Evolutionary conservation across 2,888 invertebrate species (phyloP).

Genomic region (Lochmaea capreae): DNA sequence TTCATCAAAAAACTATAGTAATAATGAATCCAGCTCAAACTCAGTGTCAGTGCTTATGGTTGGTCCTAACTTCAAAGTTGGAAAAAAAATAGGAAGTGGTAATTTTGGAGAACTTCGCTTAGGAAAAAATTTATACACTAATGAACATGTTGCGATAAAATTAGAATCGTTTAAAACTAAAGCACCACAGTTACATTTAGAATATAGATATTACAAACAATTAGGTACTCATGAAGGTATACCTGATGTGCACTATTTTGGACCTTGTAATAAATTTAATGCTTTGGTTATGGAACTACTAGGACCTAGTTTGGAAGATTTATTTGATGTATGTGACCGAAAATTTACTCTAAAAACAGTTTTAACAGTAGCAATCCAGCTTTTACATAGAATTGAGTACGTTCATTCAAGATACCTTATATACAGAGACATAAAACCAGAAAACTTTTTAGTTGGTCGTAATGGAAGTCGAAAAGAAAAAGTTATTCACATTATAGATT

Average conservation of each 20-base stretch:
- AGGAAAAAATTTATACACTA: constrained; percentile 99
- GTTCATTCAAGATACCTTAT: constrained; percentile 99
- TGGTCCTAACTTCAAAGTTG: constrained; percentile 98
- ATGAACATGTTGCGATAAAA: constrained; percentile 99
- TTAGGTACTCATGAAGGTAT: constrained; percentile 90
- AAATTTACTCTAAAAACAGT: constrained; percentile 68
- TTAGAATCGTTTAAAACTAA: constrained; percentile 99
- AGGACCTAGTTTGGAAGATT: constrained; percentile 78
- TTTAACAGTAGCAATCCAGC: constrained; percentile 76
- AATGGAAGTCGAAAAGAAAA: constrained; percentile 97
- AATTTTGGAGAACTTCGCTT: constrained; percentile 99
- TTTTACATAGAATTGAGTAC: constrained; percentile 96
- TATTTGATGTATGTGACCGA: constrained; percentile 77
- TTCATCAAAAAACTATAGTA: constrained; percentile 49
- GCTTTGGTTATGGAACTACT: constrained; percentile 79
- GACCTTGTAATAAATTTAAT: constrained; percentile 79
- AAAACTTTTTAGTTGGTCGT: constrained; percentile 99
- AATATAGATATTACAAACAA: constrained; percentile 99
- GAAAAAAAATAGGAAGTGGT: constrained; percentile 99
- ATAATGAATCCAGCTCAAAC: constrained; percentile 77
- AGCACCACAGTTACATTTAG: constrained; percentile 98
- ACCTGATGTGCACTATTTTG: constrained; percentile 79
- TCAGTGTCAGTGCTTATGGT: constrained; percentile 95
- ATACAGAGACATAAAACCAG: constrained; percentile 99
- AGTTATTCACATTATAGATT: constrained; percentile 99